phyloP scores from a whole-genome alignment of 2,888 invertebrate genomes.

The Phalangium opilio region DNA sequence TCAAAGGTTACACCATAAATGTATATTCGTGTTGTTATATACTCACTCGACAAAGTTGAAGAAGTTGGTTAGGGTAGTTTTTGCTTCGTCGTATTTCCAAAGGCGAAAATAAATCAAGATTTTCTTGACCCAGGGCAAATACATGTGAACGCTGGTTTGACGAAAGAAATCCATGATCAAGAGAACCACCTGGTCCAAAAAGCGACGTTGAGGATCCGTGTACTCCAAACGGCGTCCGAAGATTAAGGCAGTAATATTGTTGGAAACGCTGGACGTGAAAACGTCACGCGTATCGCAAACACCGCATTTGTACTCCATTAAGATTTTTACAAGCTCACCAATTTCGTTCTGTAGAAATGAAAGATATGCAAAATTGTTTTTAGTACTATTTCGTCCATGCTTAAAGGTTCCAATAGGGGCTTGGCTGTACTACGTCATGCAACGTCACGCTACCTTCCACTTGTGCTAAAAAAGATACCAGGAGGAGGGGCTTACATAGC shows the following conservation, averaged over 20 bases:
- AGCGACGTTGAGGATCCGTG: constrained; percentile 9
- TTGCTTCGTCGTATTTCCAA: not conserved
- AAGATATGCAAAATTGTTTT: not conserved
- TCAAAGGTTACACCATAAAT: too few relatives aligned
- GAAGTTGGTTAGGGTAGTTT: too few relatives aligned
- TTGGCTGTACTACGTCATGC: too few relatives aligned
- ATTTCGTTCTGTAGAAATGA: not conserved
- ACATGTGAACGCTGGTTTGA: not conserved
- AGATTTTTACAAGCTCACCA: not conserved
- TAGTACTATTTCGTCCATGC: too few relatives aligned
- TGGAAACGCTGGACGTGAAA: constrained; percentile 17
- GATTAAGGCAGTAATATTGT: constrained; percentile 18
- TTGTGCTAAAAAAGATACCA: too few relatives aligned
- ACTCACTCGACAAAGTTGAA: too few relatives aligned
- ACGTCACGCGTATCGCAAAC: not conserved
- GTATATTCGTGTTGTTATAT: too few relatives aligned
- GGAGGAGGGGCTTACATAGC: too few relatives aligned
- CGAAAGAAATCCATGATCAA: not conserved
- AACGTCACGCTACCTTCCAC: too few relatives aligned
- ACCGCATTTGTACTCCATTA: not conserved
- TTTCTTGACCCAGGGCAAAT: not conserved
- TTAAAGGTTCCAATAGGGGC: too few relatives aligned
- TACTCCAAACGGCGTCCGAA: constrained; percentile 19
- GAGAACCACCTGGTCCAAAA: not conserved
- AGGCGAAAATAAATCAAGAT: not conserved